Evolutionary conservation across 1,140 invertebrate genomes (phyloP).

Genomic region (Lasioglossum baleicum): DNA sequence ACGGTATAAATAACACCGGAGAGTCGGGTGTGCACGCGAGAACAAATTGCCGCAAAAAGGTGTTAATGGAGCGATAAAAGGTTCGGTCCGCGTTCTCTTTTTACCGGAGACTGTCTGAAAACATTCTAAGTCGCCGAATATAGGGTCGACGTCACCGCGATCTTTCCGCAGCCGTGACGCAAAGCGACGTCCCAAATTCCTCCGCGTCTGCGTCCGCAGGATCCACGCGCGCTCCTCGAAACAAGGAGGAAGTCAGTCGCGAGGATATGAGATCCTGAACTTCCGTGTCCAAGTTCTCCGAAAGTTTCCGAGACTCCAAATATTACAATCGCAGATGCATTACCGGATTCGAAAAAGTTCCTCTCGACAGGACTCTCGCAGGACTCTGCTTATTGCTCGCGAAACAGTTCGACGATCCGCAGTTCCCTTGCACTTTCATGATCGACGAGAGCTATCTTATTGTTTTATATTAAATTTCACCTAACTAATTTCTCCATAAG

Average conservation of each 20-base stretch:
- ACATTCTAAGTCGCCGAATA: slow-evolving; percentile 35
- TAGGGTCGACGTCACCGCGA: slow-evolving; percentile 46
- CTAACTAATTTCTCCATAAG: no score
- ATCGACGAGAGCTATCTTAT: no score
- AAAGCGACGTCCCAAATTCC: slow-evolving; percentile 48
- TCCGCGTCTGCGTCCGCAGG: slow-evolving; percentile 23
- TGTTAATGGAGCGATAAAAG: slow-evolving; percentile 2
- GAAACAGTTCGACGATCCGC: background rate
- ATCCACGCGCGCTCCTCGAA: slow-evolving; percentile 4
- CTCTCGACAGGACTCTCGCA: slow-evolving; percentile 6
- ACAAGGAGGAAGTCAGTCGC: slow-evolving; percentile 16
- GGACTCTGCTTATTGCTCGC: slow-evolving; percentile 12
- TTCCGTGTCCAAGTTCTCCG: slow-evolving; percentile 12
- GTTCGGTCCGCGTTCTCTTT: background rate
- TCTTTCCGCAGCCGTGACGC: slow-evolving; percentile 40
- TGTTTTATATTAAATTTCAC: no score
- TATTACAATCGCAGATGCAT: slow-evolving; percentile 26
- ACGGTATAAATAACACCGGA: background rate
- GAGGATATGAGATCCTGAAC: slow-evolving; percentile 35
- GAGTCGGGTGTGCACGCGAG: no score
- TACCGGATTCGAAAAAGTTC: slow-evolving; percentile 32
- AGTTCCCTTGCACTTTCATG: background rate
- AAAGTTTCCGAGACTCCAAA: slow-evolving; percentile 32
- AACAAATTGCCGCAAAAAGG: background rate
- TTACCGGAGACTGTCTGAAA: slow-evolving; percentile 22